phyloP scores from a whole-genome alignment of 2,113 vertebrate species.

The Acrocephalus arundinaceus region DNA sequence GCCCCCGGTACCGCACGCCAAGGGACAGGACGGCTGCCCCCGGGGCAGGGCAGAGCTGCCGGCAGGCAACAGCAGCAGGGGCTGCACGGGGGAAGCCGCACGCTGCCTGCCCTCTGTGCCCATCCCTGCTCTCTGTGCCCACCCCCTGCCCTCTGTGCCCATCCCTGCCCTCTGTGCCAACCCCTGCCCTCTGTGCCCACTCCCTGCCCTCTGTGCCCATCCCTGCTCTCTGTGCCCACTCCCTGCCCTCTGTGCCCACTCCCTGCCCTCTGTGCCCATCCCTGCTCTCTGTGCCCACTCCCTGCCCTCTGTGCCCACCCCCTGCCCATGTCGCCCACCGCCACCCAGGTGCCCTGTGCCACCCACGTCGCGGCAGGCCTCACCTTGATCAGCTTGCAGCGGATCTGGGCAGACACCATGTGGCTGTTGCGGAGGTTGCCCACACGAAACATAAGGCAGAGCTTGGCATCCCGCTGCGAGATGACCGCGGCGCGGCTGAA shows the following conservation, averaged over 20 bases:
- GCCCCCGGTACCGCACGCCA: rapidly evolving
- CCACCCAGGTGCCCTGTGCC: rapidly evolving
- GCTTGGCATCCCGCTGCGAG: constrained; percentile 94
- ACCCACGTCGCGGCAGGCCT: not conserved
- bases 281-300: not conserved
- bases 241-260: rapidly evolving
- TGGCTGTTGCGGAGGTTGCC: constrained; percentile 99
- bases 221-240: not conserved
- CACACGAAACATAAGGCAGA: constrained; percentile 98
- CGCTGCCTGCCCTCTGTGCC: rapidly evolving
- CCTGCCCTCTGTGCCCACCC: rapidly evolving
- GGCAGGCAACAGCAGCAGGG: not conserved
- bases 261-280: rapidly evolving
- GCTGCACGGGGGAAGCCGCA: too few relatives aligned
- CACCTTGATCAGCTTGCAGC: constrained; percentile 98
- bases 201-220: rapidly evolving
- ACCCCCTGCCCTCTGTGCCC: rapidly evolving
- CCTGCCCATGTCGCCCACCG: too few relatives aligned
- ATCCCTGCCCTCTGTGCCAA: not conserved
- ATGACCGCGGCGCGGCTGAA: constrained; percentile 92
- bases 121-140: not conserved
- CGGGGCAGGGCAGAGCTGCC: not conserved
- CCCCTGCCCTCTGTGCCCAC: rapidly evolving
- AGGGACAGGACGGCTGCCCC: not conserved
- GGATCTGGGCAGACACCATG: constrained; percentile 99